Conservation (phyloP, 2,797 vertebrate genomes). For the Syngnathus acus region DNA sequence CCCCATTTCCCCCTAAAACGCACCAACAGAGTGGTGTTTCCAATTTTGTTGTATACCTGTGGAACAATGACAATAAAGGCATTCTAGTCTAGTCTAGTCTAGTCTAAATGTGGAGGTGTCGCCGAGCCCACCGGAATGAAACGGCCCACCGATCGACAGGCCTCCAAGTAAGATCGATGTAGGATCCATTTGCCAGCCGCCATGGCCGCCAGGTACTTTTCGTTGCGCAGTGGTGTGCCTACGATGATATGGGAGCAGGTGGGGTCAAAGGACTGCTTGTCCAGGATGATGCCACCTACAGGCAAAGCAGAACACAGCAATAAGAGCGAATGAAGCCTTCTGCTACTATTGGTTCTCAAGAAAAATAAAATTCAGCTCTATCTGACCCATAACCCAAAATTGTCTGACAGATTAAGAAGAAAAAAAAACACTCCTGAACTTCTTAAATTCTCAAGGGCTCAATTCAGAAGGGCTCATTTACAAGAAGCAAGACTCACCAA, state of each 20-base stretch:
- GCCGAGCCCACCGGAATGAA: conserved; percentile 76
- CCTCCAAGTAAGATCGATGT: conserved; percentile 92
- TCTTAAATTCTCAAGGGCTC: too few species aligned
- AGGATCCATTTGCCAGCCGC: conserved; percentile 97
- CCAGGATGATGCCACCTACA: conserved; percentile 84
- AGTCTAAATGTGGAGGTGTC: too few species aligned
- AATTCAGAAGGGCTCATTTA: too few species aligned
- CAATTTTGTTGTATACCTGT: too few species aligned
- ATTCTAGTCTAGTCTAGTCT: too few species aligned
- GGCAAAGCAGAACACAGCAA: background rate
- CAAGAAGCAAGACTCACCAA: conserved; percentile 73
- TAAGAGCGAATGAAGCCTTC: background rate
- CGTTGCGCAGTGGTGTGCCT: conserved; percentile 90
- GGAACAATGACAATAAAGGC: too few species aligned
- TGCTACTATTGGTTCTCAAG: background rate
- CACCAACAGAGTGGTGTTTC: too few species aligned
- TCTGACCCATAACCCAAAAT: too few species aligned
- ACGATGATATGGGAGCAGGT: conserved; percentile 94
- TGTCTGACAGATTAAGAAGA: too few species aligned
- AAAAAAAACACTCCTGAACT: too few species aligned
- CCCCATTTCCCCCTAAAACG: too few species aligned
- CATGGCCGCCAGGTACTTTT: conserved; percentile 94
- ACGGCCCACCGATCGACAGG: conserved; percentile 74
- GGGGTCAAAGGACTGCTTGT: conserved; percentile 92
- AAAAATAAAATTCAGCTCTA: too few species aligned